Evolutionary conservation across 2,113 vertebrate species (phyloP), one percentile per base, ranked within the genome.

Genomic region (Oncorhynchus gorbuscha): DNA sequence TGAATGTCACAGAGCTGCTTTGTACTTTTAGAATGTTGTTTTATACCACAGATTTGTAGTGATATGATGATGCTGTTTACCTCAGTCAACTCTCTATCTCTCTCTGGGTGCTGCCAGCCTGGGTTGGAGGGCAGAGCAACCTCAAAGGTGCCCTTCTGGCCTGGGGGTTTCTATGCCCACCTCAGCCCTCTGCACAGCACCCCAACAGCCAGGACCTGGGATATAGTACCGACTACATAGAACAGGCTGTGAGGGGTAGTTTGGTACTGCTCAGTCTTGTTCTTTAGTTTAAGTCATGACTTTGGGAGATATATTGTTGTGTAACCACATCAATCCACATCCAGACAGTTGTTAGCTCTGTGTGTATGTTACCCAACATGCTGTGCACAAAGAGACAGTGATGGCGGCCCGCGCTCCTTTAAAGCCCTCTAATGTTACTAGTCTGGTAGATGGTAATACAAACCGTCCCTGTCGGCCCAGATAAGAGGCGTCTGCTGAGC

Each of bases 401-500:
- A 4, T 18, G 12, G 22, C 64, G 13, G 39, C 39, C 39, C 2
- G 9, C 8, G 9, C 39, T 45, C 39, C 39, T 45, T 45, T 45
- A 45, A 45, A 45, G 2, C 39, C 39, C 39, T 45, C 39, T 45
- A 74, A 68, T 81, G 69, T 75, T 88, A 77, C 2, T 45, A 45
- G 39, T 45, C 39, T 45, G 39, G 39, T 28, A 86, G 65, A 66
- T 64, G 64, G 71, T 75, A 82, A 78, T 79, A 73, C 77, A 78
- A 80, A 68, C 48, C 12, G 12, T 22, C 39, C 39, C 39, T 9
- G 1, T 4, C 68, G 24, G 22, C 69, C 9, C 39, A 79, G 81
- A 86, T 88, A 84, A 87, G 78, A 35, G 35, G 72, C 9, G 30
- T 78, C 78, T 74, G 81, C 78, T 69, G 85, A 83, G 76, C 70